Conservation (phyloP, 2,113 vertebrate genomes). For the Apteryx owenii region DNA sequence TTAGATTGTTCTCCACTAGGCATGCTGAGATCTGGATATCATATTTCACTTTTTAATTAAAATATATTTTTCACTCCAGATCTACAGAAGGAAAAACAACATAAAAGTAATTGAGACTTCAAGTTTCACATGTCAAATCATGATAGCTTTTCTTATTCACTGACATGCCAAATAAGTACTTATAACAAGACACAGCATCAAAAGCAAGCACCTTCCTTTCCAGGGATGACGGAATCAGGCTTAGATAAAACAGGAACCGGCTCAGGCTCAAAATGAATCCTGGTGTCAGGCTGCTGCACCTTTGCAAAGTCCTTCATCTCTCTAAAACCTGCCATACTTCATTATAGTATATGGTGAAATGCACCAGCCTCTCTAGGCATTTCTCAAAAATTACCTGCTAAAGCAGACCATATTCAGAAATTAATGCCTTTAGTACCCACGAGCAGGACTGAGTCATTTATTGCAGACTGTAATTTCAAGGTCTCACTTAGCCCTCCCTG, state of each 20-base stretch:
- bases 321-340: slow-evolving; percentile 32
- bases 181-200: slow-evolving; percentile 54
- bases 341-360: not conserved
- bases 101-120: slow-evolving; percentile 71
- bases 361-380: slow-evolving; percentile 16
- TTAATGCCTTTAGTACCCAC: slow-evolving; percentile 29
- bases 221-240: slow-evolving; percentile 62
- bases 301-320: slow-evolving; percentile 63
- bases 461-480: slow-evolving; percentile 38
- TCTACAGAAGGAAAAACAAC: slow-evolving; percentile 55
- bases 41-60: slow-evolving; percentile 65
- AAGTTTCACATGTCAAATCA: slow-evolving; percentile 50
- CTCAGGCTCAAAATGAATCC: slow-evolving; percentile 51
- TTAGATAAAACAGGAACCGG: slow-evolving; percentile 59
- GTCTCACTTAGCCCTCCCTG: not conserved
- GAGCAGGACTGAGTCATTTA: not conserved
- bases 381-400: slow-evolving; percentile 32
- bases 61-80: slow-evolving; percentile 37
- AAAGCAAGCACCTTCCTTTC: slow-evolving; percentile 40
- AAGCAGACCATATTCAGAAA: slow-evolving; percentile 39
- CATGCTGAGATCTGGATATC: slow-evolving; percentile 15
- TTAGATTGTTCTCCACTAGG: not conserved
- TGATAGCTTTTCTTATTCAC: slow-evolving; percentile 41
- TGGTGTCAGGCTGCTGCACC: slow-evolving; percentile 44
- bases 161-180: slow-evolving; percentile 51